Base-by-base conservation (phyloP, 1,140 invertebrate genomes). In the Meloidogyne floridensis region DNA sequence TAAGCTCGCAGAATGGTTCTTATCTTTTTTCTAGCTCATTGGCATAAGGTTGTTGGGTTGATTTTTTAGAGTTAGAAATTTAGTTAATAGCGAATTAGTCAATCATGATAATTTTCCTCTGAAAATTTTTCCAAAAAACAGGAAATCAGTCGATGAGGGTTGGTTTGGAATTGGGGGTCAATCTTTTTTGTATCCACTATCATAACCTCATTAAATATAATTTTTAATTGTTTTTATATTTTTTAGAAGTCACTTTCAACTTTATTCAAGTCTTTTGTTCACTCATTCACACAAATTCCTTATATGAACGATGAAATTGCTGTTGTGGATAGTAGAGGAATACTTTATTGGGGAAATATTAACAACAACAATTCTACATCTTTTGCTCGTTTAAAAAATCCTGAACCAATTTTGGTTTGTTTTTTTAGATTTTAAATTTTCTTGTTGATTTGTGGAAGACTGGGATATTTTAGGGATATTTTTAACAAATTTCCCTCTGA, bases 261-360 rank as follows among this genome's bases (percentile, higher is more conserved):
- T 13, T 3, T 80, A 13, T 80, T 80, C 59, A 59, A 54, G 7
- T 15, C 69, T n/a, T 76, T 70, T 70, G n/a, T 72, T 53, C 42
- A 56, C 13, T 70, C 80, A 11, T 80, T 80, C 11, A 80, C 72
- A 9, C 80, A 80, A 80, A 80, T 80, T 53, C 80, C 80, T 11
- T 72, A 80, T 72, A 15, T 80, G 69, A 69, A 80, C 3, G 80
- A 51, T 7, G 80, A 80, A 54, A 3, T 80, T 10, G 80, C 80
- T 15, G n/a, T 80, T 8, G 56, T 80, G 15, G 80, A 80, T 76
- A 18, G 72, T 20, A 59, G 59, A 10, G 80, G 80, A 81, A 13
- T 76, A 32, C 80, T 80, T 53, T 80, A 80, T 51, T 80, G 80
- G 70, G 80, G 80, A 32, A 1, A 13, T 1, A 54, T 81, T 11